phyloP scores from a whole-genome alignment of 2,113 vertebrate species.

The Lates calcarifer region DNA sequence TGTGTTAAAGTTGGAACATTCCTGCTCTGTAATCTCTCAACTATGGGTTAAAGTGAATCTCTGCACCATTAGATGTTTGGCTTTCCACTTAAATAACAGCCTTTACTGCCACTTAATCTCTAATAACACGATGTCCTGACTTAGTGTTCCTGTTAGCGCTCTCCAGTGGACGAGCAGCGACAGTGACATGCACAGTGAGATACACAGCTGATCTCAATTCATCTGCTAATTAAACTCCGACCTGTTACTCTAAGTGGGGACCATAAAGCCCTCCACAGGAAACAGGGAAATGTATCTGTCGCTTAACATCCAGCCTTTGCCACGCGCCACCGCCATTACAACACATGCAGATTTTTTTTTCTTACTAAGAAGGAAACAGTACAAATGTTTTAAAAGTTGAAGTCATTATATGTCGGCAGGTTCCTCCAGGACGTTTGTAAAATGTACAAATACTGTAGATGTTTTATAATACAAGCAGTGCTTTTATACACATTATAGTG shows the following conservation, averaged over 20 bases:
- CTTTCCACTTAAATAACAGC: background rate
- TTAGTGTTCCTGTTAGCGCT: slow-evolving; percentile 15
- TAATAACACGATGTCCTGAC: background rate
- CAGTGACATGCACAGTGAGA: background rate
- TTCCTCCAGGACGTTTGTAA: background rate
- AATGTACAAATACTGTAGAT: background rate
- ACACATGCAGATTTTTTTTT: background rate
- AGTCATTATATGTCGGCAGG: background rate
- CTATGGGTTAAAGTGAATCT: background rate
- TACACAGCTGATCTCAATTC: background rate
- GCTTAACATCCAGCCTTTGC: too few relatives aligned
- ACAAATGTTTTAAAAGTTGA: background rate
- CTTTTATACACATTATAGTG: too few relatives aligned
- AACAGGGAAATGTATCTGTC: too few relatives aligned
- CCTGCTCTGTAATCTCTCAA: background rate
- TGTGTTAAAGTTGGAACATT: too few relatives aligned
- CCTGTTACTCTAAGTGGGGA: too few relatives aligned
- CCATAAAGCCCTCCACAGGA: too few relatives aligned
- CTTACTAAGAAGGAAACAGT: background rate
- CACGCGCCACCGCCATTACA: too few relatives aligned
- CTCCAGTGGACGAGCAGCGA: slow-evolving; percentile 42
- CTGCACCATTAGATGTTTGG: background rate
- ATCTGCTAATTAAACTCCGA: background rate
- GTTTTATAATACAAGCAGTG: too few relatives aligned
- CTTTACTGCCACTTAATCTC: background rate